Conservation (phyloP, 2,888 invertebrate genomes). For the Spatulosminthurus flaviceps region DNA sequence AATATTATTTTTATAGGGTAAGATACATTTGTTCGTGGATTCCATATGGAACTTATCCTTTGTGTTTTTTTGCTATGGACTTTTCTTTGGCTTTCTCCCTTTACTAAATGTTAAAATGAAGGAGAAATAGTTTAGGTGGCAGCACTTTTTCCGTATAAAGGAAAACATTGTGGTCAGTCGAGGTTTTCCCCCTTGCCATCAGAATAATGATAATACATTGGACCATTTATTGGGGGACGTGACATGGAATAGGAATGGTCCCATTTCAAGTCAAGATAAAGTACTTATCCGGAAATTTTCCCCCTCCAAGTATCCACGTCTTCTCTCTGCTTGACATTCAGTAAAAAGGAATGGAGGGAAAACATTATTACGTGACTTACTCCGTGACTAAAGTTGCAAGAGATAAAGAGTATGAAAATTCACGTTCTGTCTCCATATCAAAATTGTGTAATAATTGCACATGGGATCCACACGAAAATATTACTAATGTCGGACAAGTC, state of each 20-base stretch:
- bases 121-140: not conserved
- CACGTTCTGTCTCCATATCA: not conserved
- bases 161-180: not conserved
- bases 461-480: not conserved
- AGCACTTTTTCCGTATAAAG: not conserved
- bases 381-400: too few relatives aligned
- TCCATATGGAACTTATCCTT: too few relatives aligned
- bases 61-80: too few relatives aligned
- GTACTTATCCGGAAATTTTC: not conserved
- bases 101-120: too few relatives aligned
- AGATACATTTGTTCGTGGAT: too few relatives aligned
- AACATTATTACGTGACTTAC: not conserved
- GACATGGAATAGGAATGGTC: not conserved
- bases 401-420: not conserved
- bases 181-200: not conserved
- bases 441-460: not conserved
- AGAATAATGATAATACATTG: constrained; percentile 3
- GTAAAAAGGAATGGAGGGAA: not conserved
- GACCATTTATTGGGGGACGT: not conserved
- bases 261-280: not conserved
- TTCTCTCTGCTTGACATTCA: not conserved
- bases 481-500: not conserved
- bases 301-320: not conserved
- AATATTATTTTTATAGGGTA: too few relatives aligned
- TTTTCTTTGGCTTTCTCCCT: too few relatives aligned